Base-by-base conservation (phyloP, 1,140 invertebrate species). In the Bombus superbus region DNA sequence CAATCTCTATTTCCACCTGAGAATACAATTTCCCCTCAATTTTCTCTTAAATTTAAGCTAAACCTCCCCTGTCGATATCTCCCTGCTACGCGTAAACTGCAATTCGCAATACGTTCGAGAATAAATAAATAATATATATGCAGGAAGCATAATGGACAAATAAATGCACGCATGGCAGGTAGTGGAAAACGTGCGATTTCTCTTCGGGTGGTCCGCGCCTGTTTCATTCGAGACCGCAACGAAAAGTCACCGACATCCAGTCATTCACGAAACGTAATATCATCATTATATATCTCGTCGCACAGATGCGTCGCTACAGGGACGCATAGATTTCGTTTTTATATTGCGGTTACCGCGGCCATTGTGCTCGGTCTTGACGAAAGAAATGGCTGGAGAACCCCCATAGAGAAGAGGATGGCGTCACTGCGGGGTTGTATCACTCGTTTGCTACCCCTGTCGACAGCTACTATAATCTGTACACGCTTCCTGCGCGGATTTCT, bases 381-480 rank as follows among this genome's bases (percentile, higher is more conserved):
- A 85, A 85, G 44, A 86, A 25, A 42, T 57, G 62, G 40, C 64
- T n/a, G 66, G 15, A 66, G 69, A 18, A 88, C 80, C 68, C 89
- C 89, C 10, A 76, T 22, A 11, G 88, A 71, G 89, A 40, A 44
- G 44, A 83, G 77, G 25, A 84, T 47, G 53, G 72, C 73, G n/a
- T 71, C 68, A 57, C 75, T 66, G 62, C 77, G 44, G 78, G 74
- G 62, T 83, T 79, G 40, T 38, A 35, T 77, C 69, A 81, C 84
- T 80, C 68, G 64, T 53, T 53, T 76, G 71, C 53, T 83, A 62
- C 68, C 86, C 86, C 89, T 90, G 89, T 90, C 89, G 76, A 90
- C 89, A 90, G 83, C 83, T 81, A 90, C 77, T 40, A 71, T 90
- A 72, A 90, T 90, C 82, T 79, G 88, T 85, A 89, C 73, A 25